Base-by-base conservation (phyloP, 2,113 vertebrate genomes). In the Crotalus viridis region DNA sequence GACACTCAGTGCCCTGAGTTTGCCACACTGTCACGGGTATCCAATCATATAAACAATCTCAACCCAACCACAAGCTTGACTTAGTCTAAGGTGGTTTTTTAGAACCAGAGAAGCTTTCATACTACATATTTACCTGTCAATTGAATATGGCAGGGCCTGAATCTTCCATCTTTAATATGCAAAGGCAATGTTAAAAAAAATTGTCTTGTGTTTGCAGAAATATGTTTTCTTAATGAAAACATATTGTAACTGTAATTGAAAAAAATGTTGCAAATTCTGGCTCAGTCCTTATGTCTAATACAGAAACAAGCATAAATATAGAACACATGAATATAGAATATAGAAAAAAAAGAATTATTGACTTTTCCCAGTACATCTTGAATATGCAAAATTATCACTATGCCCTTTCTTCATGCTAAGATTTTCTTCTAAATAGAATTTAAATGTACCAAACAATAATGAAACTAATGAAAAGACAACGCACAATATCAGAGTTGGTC, bases 381-480 rank as follows among this genome's bases (percentile, higher is more conserved):
- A 54, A 19, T 55, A 51, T 54, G 2, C 28, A 28, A n/a, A 52
- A 54, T 55, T 8, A 88, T 81, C 74, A 54, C 13, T 33, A 28
- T n/a, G 87, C 15, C 87, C 15, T 54, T 88, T 89, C 43, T 33
- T 54, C 56, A 61, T 55, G 56, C 55, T 43, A 81, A 81, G 39
- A 5, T 85, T 51, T 43, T 55, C 22, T 6, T 81, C 28, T 90
- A 28, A 12, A 61, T 74, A 48, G 3, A 48, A 74, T 74, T 54
- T 90, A 33, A 52, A 48, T 51, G 52, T 28, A 17, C 28, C 61
- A 22, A 88, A 93, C 54, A 28, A 3, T 94, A n/a, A 69, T 85
- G 87, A n/a, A 93, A 94, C 93, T 51, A 93, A 94, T 92, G 54
- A 95, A 93, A 95, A 54, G 85, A 81, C 1, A 21, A 69, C 92